A percentile compares a stretch with the other conserved stretches of the same genome.
phyloP scores from a whole-genome alignment of 2,113 vertebrate species.

The Petaurus breviceps region DNA sequence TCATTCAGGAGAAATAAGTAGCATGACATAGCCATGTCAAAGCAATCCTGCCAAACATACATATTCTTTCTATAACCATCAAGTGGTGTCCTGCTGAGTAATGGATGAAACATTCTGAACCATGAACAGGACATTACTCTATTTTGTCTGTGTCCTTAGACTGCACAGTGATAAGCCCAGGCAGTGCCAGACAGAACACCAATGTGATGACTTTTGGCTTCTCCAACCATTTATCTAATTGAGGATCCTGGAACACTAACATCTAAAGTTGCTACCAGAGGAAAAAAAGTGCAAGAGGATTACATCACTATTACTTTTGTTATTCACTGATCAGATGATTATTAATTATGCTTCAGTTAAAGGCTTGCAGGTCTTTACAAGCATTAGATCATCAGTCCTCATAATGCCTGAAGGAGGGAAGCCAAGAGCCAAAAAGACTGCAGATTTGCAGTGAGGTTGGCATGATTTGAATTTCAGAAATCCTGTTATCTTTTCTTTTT shows the following conservation, averaged over 20 bases:
- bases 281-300: constrained; percentile 36
- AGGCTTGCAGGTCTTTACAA: constrained; percentile 65
- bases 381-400: constrained; percentile 73
- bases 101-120: constrained; percentile 34
- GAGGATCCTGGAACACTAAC: constrained; percentile 24
- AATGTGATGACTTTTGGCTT: neutral
- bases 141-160: constrained; percentile 35
- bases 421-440: constrained; percentile 49
- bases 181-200: neutral
- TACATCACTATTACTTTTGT: constrained; percentile 65
- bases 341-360: constrained; percentile 76
- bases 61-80: constrained; percentile 29
- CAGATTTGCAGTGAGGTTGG: constrained; percentile 26
- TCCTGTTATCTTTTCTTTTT: neutral
- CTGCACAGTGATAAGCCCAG: neutral
- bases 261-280: constrained; percentile 6
- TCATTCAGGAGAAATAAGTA: neutral
- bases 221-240: constrained; percentile 2
- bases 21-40: neutral
- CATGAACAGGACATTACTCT: constrained; percentile 29
- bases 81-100: constrained; percentile 20
- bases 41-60: neutral
- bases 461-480: constrained; percentile 44
- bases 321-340: constrained; percentile 75
- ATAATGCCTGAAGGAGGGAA: constrained; percentile 72